A percentile compares a stretch with the other conserved stretches of the same genome.
These are phyloP conservation scores for Chlamydotis undulata DNA, from an alignment of 2,113 vertebrate species.

Conservation along the genomic window DNA sequence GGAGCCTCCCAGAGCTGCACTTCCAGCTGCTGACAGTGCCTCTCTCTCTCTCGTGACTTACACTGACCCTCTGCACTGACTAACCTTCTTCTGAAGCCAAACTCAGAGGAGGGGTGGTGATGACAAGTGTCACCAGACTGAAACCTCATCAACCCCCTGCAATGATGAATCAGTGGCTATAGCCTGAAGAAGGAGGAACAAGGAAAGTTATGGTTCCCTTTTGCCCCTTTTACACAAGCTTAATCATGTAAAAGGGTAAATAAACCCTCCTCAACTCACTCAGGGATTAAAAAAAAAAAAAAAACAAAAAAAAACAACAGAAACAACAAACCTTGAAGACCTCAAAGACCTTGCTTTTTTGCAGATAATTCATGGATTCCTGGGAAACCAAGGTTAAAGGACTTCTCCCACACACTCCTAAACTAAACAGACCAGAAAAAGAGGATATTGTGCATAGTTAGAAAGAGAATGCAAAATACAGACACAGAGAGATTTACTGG, in stretches of 20 bases:
- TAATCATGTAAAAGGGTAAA: constrained; percentile 16
- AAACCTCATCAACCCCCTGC: background rate
- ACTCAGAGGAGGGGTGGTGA: background rate
- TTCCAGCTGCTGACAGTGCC: background rate
- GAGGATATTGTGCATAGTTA: background rate
- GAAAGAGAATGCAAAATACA: background rate
- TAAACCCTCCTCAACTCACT: background rate
- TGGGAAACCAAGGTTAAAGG: background rate
- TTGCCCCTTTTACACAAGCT: background rate
- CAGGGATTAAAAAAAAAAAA: background rate
- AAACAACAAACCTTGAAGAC: background rate
- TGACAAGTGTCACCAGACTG: background rate
- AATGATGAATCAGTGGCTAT: background rate
- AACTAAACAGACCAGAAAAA: background rate
- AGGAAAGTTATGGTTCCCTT: background rate
- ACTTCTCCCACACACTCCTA: background rate
- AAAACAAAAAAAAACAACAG: background rate
- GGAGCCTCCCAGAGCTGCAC: background rate
- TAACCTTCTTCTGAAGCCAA: background rate
- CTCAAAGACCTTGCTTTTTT: background rate
- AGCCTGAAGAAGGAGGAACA: background rate
- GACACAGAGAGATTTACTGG: background rate
- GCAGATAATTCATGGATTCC: background rate
- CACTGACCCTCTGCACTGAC: background rate
- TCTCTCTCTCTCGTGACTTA: background rate